phyloP scores from a whole-genome alignment of 1,140 invertebrate genomes.

The Diabrotica virgifera region DNA sequence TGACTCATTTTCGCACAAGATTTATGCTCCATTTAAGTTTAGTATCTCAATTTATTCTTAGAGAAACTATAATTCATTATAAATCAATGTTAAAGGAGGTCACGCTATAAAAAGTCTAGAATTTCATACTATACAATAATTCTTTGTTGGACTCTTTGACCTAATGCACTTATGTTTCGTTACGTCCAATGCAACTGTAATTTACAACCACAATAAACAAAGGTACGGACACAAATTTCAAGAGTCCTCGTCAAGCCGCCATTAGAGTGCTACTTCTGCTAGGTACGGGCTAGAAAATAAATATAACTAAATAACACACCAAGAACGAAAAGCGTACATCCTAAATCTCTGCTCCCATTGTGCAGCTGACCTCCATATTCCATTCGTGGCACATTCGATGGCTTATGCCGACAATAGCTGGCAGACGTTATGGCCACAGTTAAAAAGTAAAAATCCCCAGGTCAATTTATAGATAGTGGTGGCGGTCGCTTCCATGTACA shows the following conservation, averaged over 20 bases:
- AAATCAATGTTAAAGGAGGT: too few species aligned
- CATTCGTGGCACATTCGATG: slow-evolving; percentile 4
- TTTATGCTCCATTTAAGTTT: too few species aligned
- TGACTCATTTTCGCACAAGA: too few species aligned
- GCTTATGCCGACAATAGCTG: slow-evolving; percentile 13
- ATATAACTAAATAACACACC: slow-evolving; percentile 1
- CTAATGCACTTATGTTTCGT: too few species aligned
- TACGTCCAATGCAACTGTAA: neutral
- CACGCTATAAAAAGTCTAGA: neutral
- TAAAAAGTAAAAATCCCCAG: slow-evolving; percentile 16
- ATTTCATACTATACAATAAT: neutral
- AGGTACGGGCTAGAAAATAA: neutral
- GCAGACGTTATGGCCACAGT: slow-evolving; percentile 15
- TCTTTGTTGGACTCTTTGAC: too few species aligned
- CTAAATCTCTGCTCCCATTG: slow-evolving; percentile 1
- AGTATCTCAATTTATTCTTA: too few species aligned
- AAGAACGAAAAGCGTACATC: slow-evolving; percentile 3
- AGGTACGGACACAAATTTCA: neutral
- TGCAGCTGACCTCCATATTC: slow-evolving; percentile 12
- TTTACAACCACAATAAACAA: neutral
- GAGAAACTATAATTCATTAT: too few species aligned
- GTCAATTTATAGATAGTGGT: slow-evolving; percentile 13
- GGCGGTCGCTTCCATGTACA: slow-evolving; percentile 2
- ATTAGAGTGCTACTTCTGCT: slow-evolving; percentile 2
- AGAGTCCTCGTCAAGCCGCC: neutral